These are phyloP conservation scores for Pantherophis guttatus DNA, from an alignment of 2,113 vertebrate species.

Conservation along the genomic window DNA sequence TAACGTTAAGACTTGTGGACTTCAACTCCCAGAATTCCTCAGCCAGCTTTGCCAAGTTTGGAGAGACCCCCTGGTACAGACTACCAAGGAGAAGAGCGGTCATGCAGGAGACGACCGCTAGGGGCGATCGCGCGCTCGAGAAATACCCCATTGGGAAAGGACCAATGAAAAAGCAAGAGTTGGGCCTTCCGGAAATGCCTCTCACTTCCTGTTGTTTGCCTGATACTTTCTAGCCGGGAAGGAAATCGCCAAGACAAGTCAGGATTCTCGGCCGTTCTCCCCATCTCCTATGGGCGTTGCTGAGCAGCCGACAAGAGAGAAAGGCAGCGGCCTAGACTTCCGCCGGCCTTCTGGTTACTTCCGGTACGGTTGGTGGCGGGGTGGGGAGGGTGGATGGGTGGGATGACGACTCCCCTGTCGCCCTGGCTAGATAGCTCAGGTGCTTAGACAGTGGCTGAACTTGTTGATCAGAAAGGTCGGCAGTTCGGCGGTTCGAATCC, in stretches of 20 bases:
- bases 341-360: background rate
- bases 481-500: too few species aligned
- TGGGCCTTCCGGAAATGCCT: background rate
- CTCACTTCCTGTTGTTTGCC: background rate
- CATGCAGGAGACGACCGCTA: background rate
- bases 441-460: too few species aligned
- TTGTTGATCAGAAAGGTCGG: too few species aligned
- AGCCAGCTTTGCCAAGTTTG: too few species aligned
- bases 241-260: accelerated
- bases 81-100: background rate
- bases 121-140: background rate
- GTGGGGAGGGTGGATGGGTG: accelerated
- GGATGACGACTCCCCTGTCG: background rate
- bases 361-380: background rate
- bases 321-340: background rate
- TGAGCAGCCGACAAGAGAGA: background rate
- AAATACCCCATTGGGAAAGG: background rate
- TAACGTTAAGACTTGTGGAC: too few species aligned
- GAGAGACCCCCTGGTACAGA: too few species aligned
- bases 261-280: background rate
- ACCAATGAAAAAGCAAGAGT: background rate
- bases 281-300: background rate
- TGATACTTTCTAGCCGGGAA: background rate
- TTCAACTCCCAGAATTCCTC: too few species aligned
- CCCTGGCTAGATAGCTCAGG: too few species aligned